Percentiles rank a stretch among this genome's conserved stretches.
Conservation (phyloP, 92 coral and sea anemone species). For the Anthopleura xanthogrammica region DNA sequence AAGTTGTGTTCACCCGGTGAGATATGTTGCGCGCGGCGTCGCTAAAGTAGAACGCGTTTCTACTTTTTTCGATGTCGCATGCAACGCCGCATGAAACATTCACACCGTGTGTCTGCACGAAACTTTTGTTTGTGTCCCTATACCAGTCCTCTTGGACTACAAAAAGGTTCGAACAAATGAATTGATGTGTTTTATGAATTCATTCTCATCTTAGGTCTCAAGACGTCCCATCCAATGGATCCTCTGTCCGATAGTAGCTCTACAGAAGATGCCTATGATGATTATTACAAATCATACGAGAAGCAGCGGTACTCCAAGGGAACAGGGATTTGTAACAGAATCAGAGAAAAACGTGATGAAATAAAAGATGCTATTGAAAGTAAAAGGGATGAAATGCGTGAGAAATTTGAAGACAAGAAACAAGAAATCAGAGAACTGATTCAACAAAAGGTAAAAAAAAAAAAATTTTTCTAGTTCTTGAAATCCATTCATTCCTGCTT, state of each 20-base stretch:
- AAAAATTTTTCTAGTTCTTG: too few species aligned
- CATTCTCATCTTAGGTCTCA: neutral
- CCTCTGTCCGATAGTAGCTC: neutral
- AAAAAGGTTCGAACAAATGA: too few species aligned
- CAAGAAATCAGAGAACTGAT: conserved; percentile 23
- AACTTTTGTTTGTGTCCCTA: too few species aligned
- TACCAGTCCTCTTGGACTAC: too few species aligned
- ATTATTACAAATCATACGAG: conserved; percentile 23
- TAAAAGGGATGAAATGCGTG: conserved; percentile 15
- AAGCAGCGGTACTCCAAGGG: conserved; percentile 5
- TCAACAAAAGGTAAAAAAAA: conserved; percentile 37
- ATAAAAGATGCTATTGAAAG: conserved; percentile 11
- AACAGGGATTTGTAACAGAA: neutral
- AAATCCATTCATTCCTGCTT: too few species aligned
- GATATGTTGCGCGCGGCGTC: too few species aligned
- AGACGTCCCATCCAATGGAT: conserved; percentile 13
- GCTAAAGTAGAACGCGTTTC: too few species aligned
- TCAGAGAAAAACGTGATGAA: conserved; percentile 18
- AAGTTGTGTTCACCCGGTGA: too few species aligned
- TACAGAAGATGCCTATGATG: conserved; percentile 23
- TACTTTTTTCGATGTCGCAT: too few species aligned
- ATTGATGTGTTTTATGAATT: neutral
- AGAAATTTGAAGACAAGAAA: conserved; percentile 23
- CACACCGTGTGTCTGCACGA: too few species aligned
- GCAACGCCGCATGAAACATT: too few species aligned